Conservation (phyloP, 2,113 vertebrate genomes). For the Etia nguti region DNA sequence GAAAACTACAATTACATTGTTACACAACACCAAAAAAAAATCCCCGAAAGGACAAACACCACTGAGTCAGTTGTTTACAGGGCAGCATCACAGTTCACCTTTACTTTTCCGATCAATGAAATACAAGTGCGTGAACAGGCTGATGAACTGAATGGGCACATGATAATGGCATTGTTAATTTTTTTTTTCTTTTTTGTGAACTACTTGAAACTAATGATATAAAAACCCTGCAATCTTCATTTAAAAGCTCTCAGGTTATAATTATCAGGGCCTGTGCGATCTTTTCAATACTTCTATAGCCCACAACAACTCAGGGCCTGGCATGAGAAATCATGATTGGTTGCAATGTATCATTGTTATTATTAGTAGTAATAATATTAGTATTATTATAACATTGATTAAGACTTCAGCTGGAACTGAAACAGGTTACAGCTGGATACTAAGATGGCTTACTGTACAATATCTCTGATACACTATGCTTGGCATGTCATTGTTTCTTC, state of each 20-base stretch:
- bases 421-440: not conserved
- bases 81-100: not conserved
- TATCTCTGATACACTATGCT: not conserved
- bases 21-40: constrained; percentile 24
- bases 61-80: constrained; percentile 54
- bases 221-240: constrained; percentile 10
- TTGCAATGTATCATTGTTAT: not conserved
- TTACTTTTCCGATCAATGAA: constrained; percentile 7
- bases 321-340: not conserved
- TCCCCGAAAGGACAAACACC: constrained; percentile 35
- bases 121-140: constrained; percentile 36
- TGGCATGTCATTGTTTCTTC: not conserved
- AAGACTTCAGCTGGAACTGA: not conserved
- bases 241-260: constrained; percentile 36
- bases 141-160: constrained; percentile 14
- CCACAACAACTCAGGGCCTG: not conserved
- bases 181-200: constrained; percentile 10
- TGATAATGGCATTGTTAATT: constrained; percentile 1
- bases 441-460: not conserved
- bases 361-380: not conserved
- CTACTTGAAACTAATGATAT: constrained; percentile 55
- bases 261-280: constrained; percentile 32
- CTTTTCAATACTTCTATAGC: not conserved
- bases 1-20: constrained; percentile 27
- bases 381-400: not conserved